These are phyloP conservation scores for Lissocephala sabroskyi DNA, from an alignment of 2,888 invertebrate species.

Conservation along the genomic window DNA sequence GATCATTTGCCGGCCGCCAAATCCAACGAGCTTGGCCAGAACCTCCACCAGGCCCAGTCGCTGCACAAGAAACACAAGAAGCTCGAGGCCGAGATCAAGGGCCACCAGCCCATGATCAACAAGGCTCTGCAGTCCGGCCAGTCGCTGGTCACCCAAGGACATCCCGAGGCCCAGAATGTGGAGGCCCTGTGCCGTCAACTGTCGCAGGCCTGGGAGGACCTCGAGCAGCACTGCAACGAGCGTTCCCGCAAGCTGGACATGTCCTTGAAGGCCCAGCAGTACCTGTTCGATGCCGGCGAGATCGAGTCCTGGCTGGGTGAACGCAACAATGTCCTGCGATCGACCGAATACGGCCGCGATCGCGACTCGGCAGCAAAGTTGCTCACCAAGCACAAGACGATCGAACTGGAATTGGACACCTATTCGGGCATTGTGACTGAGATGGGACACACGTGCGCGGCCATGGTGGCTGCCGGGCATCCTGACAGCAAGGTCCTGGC, in stretches of 20 bases:
- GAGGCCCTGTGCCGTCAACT: constrained; percentile 82
- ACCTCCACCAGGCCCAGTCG: constrained; percentile 93
- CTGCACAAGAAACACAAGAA: constrained; percentile 95
- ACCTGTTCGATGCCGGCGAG: constrained; percentile 91
- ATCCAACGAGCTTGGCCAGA: constrained; percentile 84
- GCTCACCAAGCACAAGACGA: constrained; percentile 94
- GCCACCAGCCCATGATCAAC: constrained; percentile 88
- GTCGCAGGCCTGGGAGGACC: constrained; percentile 81
- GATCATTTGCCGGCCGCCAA: constrained; percentile 89
- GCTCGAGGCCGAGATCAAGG: constrained; percentile 89
- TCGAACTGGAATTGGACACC: constrained; percentile 91
- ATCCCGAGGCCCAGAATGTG: constrained; percentile 87
- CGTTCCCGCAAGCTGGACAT: constrained; percentile 86
- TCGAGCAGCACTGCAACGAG: constrained; percentile 80
- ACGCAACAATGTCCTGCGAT: constrained; percentile 84
- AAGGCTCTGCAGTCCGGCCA: constrained; percentile 87
- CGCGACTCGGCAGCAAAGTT: constrained; percentile 93
- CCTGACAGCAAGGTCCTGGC: constrained; percentile 87
- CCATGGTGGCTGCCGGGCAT: constrained; percentile 86
- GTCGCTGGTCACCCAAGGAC: constrained; percentile 80
- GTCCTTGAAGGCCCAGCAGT: constrained; percentile 91
- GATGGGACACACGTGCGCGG: constrained; percentile 90
- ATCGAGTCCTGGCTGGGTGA: constrained; percentile 95
- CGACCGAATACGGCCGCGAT: constrained; percentile 91
- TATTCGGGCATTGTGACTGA: constrained; percentile 93